phyloP scores from a whole-genome alignment of 2,113 vertebrate genomes.

The Pterocles gutturalis region DNA sequence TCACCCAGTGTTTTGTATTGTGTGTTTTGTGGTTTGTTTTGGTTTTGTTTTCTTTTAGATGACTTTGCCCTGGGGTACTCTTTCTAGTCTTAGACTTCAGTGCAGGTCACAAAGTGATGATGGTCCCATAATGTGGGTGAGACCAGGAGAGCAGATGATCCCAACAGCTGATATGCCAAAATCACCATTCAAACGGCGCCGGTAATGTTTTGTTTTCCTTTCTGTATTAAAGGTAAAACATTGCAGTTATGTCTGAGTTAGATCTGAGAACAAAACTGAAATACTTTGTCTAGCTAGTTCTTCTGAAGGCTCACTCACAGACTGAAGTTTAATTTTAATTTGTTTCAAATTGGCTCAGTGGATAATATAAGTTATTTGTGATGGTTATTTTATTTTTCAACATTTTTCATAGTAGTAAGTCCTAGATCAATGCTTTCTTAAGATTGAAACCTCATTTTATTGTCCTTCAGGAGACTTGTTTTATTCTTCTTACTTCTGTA shows the following conservation, averaged over 20 bases:
- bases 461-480: neutral
- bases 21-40: constrained; percentile 62
- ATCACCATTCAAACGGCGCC: constrained; percentile 96
- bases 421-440: neutral
- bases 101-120: constrained; percentile 97
- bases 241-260: neutral
- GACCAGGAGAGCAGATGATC: constrained; percentile 98
- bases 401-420: neutral
- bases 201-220: constrained; percentile 77
- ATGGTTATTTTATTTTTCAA: neutral
- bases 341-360: neutral
- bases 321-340: neutral
- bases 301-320: neutral
- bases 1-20: constrained; percentile 44
- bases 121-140: constrained; percentile 98
- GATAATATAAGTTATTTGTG: neutral
- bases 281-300: neutral
- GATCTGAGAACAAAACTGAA: neutral
- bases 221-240: neutral
- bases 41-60: constrained; percentile 79
- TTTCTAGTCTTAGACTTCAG: constrained; percentile 92
- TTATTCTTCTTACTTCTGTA: neutral
- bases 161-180: constrained; percentile 98
- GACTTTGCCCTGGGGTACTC: constrained; percentile 95
- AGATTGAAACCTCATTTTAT: neutral